A percentile compares a stretch with the other conserved stretches of the same genome.
Conservation (phyloP, 2,888 invertebrate species). For the Octodonta nipae region DNA sequence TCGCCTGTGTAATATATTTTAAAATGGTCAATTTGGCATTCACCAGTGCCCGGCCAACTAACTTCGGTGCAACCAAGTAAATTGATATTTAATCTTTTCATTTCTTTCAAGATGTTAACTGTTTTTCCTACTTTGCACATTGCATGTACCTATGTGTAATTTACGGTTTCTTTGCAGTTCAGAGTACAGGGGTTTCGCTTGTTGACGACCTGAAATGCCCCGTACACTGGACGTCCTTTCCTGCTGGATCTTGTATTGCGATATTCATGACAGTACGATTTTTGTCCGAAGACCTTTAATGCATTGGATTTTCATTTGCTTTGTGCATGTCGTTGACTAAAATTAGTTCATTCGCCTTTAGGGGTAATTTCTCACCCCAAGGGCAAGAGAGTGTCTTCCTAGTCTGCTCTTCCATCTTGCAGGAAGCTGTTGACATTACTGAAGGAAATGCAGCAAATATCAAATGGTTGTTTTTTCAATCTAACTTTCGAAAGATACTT, state of each 20-base stretch:
- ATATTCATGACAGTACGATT: background rate
- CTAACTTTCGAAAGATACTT: no score
- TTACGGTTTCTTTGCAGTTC: background rate
- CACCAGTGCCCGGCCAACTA: no score
- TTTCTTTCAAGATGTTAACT: background rate
- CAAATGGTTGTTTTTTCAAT: no score
- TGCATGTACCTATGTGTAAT: background rate
- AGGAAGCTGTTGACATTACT: background rate
- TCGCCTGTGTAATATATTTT: no score
- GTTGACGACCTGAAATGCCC: background rate
- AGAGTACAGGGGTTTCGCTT: background rate
- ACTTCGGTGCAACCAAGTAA: background rate
- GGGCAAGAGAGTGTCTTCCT: slow-evolving; percentile 1
- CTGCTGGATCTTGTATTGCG: background rate
- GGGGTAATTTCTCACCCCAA: slow-evolving; percentile 1
- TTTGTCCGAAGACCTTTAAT: background rate
- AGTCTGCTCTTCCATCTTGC: background rate
- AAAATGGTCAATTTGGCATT: no score
- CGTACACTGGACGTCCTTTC: no score
- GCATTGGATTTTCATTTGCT: background rate
- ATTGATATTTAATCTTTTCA: background rate
- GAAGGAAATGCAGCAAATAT: no score
- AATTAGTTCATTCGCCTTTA: background rate
- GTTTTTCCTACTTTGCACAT: background rate
- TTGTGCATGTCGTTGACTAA: background rate